Evolutionary conservation across 2,113 vertebrate species (phyloP), one percentile per base, ranked within the genome.

Genomic region (Circaetus cinerascens): DNA sequence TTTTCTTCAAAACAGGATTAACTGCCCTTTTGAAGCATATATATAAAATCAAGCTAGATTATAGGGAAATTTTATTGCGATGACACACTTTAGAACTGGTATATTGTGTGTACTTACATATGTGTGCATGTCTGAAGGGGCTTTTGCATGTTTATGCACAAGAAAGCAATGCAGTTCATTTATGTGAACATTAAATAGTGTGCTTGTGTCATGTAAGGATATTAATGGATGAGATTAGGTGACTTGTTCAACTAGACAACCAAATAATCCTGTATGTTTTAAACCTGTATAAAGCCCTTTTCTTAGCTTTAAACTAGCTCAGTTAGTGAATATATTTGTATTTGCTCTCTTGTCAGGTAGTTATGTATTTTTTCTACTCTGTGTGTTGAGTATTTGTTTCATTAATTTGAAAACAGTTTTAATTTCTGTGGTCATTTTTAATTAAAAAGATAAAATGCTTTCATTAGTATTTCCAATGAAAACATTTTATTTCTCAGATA

Each of bases 1-100:
- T 77, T 92, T 72, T 93, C 90, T 88, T 92, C 85, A 66, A 38
- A 91, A 41, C 45, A 88, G 78, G 78, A 92, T 88, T 69, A 86
- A 79, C 43, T 60, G 62, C 71, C 69, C 62, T 79, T 60, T 57
- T 32, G 48, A 82, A 91, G 48, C 66, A 66, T 36, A 43, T 64
- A 18, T 29, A 72, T 72, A 56, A 77, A 92, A 89, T 74, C 18
- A 66, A 60, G 46, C 13, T 84, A 72, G 86, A 89, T 91, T 89
- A 63, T 9, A 78, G 34, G 51, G 56, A 62, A 84, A 51, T 59
- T 57, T 81, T 84, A 71, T 89, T 84, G 63, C 76, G 46, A 50
- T 90, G 21, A 7, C 46, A 27, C 11, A 6, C 22, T 74, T 89
- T 40, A 63, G 75, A 71, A 16, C 10, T 29, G 75, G 63, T 15